Conservation (phyloP, 2,113 vertebrate species). For the Macquaria australasica region DNA sequence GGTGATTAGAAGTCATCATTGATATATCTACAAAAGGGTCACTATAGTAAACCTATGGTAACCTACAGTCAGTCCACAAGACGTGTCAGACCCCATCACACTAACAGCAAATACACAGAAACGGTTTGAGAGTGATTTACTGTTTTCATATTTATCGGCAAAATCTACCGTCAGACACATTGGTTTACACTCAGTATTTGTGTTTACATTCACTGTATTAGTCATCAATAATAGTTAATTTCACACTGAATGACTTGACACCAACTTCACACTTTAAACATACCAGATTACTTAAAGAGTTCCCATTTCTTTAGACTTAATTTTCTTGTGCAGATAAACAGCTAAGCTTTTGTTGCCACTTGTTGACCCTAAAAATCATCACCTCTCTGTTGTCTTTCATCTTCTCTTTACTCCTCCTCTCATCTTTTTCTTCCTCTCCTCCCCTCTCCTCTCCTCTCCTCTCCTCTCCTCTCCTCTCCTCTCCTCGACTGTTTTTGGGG, state of each 20-base stretch:
- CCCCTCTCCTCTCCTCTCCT: neutral
- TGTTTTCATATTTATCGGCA: neutral
- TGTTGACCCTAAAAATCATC: constrained; percentile 1
- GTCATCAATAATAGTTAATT: neutral
- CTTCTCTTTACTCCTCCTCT: neutral
- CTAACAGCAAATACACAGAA: neutral
- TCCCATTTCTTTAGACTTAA: neutral
- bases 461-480: neutral
- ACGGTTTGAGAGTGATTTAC: neutral
- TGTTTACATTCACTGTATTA: neutral
- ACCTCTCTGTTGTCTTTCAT: neutral
- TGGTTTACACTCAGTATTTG: neutral
- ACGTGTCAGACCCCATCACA: neutral
- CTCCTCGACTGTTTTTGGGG: constrained; percentile 2
- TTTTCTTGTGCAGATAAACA: constrained; percentile 2
- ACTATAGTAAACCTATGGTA: neutral
- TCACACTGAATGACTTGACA: neutral
- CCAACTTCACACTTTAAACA: neutral
- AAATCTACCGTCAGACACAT: neutral
- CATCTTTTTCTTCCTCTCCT: neutral
- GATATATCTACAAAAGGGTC: neutral
- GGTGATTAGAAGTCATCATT: neutral
- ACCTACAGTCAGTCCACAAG: too few relatives aligned
- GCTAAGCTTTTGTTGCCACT: neutral
- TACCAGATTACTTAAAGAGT: neutral